Evolutionary conservation across 2,797 vertebrate genomes (phyloP).

Genomic region (Poeciliopsis paucimaculata): DNA sequence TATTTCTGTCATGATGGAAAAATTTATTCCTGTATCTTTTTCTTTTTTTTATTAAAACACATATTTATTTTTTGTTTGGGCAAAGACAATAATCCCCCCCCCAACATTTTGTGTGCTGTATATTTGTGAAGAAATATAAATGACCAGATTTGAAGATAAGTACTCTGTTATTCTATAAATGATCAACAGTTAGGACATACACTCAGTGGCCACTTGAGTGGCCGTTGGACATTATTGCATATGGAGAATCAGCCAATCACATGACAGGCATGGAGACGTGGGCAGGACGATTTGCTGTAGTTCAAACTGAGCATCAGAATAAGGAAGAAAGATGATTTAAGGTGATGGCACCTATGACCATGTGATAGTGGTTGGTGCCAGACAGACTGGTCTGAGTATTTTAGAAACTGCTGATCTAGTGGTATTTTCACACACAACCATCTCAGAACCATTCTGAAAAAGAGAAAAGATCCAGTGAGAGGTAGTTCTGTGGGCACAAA

Average conservation of each 20-base stretch:
- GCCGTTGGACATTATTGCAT: no score
- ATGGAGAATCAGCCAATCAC: no score
- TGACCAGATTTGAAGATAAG: not conserved
- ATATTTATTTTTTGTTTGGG: not conserved
- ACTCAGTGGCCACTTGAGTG: no score
- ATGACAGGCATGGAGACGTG: no score
- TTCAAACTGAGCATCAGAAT: no score
- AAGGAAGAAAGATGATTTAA: no score
- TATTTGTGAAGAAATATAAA: not conserved
- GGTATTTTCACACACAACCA: no score
- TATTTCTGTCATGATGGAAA: not conserved
- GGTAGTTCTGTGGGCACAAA: conserved; percentile 23
- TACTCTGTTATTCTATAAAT: not conserved
- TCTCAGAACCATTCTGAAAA: not conserved
- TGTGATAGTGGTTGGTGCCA: no score
- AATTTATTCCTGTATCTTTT: not conserved
- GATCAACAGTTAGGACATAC: not conserved
- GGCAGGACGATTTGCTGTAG: no score
- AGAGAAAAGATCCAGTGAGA: conserved; percentile 9
- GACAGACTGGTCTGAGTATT: no score
- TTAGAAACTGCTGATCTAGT: no score
- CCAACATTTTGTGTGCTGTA: not conserved
- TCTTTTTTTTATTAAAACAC: not conserved
- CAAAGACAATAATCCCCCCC: not conserved
- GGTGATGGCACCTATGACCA: no score